Conservation (phyloP, 1,140 invertebrate species). For the Batillaria attramentaria region DNA sequence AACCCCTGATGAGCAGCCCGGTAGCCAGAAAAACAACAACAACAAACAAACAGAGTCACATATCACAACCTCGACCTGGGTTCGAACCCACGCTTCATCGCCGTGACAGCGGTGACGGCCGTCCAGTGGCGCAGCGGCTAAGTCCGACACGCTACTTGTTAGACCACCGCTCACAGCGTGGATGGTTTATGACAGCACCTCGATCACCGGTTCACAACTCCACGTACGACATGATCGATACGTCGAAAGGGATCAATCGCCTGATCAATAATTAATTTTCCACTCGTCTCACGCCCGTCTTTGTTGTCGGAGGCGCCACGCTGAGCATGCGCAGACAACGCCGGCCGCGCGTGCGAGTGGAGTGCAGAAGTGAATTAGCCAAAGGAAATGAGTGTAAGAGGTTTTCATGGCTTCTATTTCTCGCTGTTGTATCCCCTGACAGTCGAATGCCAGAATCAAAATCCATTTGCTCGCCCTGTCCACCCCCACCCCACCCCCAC, state of each 20-base stretch:
- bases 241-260: background rate
- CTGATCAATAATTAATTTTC: slow-evolving; percentile 4
- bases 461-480: background rate
- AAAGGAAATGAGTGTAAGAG: background rate
- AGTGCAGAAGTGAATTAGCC: slow-evolving; percentile 9
- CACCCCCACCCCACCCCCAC: background rate
- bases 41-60: too few species aligned
- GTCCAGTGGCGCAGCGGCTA: background rate
- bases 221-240: background rate
- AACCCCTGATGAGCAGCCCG: too few species aligned
- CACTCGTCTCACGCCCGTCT: background rate
- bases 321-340: background rate
- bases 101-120: background rate
- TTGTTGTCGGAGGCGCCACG: background rate
- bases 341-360: background rate
- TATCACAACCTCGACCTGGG: too few species aligned
- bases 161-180: background rate
- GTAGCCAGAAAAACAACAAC: too few species aligned
- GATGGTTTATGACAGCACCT: background rate
- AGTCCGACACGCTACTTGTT: background rate
- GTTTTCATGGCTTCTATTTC: background rate
- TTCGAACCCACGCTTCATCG: background rate
- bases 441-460: background rate
- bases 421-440: too few species aligned
- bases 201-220: background rate